Evolutionary conservation across 1,140 invertebrate genomes (phyloP), one percentile per base, ranked within the genome.

Genomic region (Grapholita molesta): DNA sequence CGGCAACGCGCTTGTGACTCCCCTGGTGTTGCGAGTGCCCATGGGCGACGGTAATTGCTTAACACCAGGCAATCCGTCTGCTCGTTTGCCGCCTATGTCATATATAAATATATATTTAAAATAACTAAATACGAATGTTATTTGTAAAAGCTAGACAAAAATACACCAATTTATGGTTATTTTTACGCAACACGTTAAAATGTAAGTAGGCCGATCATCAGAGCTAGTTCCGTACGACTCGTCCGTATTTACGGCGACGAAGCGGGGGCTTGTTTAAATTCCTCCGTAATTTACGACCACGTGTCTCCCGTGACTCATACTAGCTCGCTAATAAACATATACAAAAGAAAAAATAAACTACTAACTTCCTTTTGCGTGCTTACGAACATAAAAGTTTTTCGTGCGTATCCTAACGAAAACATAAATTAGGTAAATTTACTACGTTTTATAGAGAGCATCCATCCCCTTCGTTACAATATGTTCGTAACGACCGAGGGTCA

Each of bases 351-450:
- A 86, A 83, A 76, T 80, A 81, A 89, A 89, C 83, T 85, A 77
- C 78, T 73, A 71, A 87, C 83, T 91, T 91, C 89, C 89, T 91
- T 88, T 88, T 71, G 88, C 89, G 86, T 90, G 89, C 78, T 80
- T 70, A 79, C 75, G 77, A 71, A 86, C 86, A 90, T 91, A 90
- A 91, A 91, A 91, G 73, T 88, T 91, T 78, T 83, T 86, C 86
- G 78, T 90, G 86, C 85, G 85, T 88, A 87, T 85, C 85, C 83
- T 79, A 84, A 88, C 85, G 82, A 85, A 88, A 88, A 89, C 89
- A 91, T 91, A 91, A 91, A 90, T 91, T 89, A 90, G 79, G 83
- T 83, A 83, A 90, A 91, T 89, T 88, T 86, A 88, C 77, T 86
- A 76, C 80, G 75, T 76, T 84, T 85, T 88, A 88, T 87, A 85